These are phyloP conservation scores for Oncorhynchus gorbuscha DNA, from an alignment of 2,113 vertebrate genomes.

Conservation along the genomic window DNA sequence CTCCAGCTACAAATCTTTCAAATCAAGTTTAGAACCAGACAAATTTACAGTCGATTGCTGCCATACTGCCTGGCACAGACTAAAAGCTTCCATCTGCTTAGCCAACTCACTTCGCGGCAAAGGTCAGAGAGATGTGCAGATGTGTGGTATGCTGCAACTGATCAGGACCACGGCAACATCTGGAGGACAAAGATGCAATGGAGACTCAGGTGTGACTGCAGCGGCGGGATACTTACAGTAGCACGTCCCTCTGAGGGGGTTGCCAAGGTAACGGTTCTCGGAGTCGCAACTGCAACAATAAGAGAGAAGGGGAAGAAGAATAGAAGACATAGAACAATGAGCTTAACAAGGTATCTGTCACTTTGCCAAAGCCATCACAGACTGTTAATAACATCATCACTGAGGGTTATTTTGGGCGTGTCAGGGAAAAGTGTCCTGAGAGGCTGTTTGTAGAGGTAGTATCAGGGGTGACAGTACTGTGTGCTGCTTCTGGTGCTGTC, in stretches of 20 bases:
- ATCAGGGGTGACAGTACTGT: too few relatives aligned
- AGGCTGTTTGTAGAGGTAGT: too few relatives aligned
- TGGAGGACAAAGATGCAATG: background rate
- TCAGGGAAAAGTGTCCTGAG: background rate
- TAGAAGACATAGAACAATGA: background rate
- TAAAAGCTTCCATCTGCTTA: conserved; percentile 2
- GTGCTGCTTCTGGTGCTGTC: conserved; percentile 34
- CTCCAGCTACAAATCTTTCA: too few relatives aligned
- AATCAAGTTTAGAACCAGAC: too few relatives aligned
- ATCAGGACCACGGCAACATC: background rate
- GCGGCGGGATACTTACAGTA: conserved; percentile 90
- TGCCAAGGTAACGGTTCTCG: conserved; percentile 99
- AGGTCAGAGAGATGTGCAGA: background rate
- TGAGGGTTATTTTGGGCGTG: background rate
- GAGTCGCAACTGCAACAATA: conserved; percentile 90
- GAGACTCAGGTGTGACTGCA: conserved; percentile 25
- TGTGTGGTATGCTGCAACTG: background rate
- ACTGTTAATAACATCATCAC: background rate
- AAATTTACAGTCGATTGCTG: background rate
- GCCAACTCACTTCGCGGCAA: background rate
- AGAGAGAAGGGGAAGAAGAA: conserved; percentile 44
- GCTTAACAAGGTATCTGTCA: background rate
- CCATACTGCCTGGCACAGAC: background rate
- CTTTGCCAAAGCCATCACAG: background rate
- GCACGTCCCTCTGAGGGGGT: conserved; percentile 97